Conservation (phyloP, 2,888 invertebrate genomes). For the Campoplex capitator region DNA sequence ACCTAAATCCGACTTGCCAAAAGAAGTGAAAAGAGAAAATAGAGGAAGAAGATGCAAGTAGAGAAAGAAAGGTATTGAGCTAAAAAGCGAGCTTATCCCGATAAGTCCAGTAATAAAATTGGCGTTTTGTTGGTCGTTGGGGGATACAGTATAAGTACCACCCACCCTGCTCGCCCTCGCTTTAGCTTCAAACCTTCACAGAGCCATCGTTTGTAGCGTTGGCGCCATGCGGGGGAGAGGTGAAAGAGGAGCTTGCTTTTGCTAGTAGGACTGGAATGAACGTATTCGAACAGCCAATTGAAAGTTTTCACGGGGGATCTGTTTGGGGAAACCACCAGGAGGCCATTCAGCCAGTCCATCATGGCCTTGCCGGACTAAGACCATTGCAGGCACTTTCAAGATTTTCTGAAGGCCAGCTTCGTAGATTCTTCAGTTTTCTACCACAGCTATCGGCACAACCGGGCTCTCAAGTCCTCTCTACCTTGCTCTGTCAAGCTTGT, state of each 20-base stretch:
- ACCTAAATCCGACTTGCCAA: slow-evolving; percentile 29
- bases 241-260: slow-evolving; percentile 9
- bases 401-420: slow-evolving; percentile 54
- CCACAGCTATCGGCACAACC: slow-evolving; percentile 38
- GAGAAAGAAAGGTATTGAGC: slow-evolving; percentile 62
- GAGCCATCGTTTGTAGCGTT: slow-evolving; percentile 44
- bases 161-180: slow-evolving; percentile 36
- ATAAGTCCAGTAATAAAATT: slow-evolving; percentile 67
- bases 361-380: slow-evolving; percentile 42
- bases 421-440: slow-evolving; percentile 49
- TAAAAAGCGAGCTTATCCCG: slow-evolving; percentile 68
- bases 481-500: slow-evolving; percentile 21
- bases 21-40: slow-evolving; percentile 15
- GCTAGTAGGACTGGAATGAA: slow-evolving; percentile 52
- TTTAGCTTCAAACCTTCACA: slow-evolving; percentile 42
- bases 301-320: slow-evolving; percentile 61
- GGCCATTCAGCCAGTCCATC: slow-evolving; percentile 49
- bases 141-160: slow-evolving; percentile 62
- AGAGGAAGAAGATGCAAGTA: slow-evolving; percentile 53
- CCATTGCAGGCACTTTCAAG: slow-evolving; percentile 48
- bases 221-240: not conserved
- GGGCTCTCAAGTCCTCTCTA: slow-evolving; percentile 23
- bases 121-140: slow-evolving; percentile 61
- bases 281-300: slow-evolving; percentile 65
- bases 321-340: slow-evolving; percentile 40